Base-by-base conservation (phyloP, 2,888 invertebrate species). In the Argyresthia goedartella region DNA sequence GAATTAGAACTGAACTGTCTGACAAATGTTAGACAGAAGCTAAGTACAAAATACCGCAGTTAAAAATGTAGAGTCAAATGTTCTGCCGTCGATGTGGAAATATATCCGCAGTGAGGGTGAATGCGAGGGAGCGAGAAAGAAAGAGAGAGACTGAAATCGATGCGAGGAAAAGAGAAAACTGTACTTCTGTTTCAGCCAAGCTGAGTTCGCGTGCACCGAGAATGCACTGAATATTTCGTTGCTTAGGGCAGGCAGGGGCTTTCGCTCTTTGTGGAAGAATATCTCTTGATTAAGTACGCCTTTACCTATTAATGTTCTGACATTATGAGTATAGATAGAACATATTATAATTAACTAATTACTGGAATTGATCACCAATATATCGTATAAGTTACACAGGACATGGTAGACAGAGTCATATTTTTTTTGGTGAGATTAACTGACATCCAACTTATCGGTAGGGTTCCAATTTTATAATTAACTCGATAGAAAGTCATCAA, bases 81-180 rank as follows among this genome's bases (percentile, higher is more conserved):
- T 25, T 25, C 25, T 11, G 39, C 39, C 9, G 39, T 39, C 10
- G 3, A 54, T 50, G 47, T 50, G 47, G 45, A 51, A 42, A 46
- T 62, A 71, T 67, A 73, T 79, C 82, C 80, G 84, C 79, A 76
- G 71, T 73, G 69, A 67, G 14, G 14, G 44, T 4, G 70, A 67
- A 63, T 66, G 71, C 71, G 69, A 59, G 61, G 60, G 67, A 70
- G 67, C 73, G 71, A 59, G 67, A 56, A 57, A 63, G 69, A 76
- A 58, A 65, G 66, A 63, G 76, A 76, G 55, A 58, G 65, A 60
- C 70, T 71, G 77, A 81, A 79, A 85, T 85, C 85, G 75, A 85
- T 85, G 80, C 15, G 42, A 16, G 9, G 36, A 11, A 42, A 11
- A 72, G 57, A 66, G 66, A 71, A 55, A 46, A 61, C 53, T 52